These are phyloP conservation scores for Limanda limanda DNA, from an alignment of 2,113 vertebrate species.

Conservation along the genomic window DNA sequence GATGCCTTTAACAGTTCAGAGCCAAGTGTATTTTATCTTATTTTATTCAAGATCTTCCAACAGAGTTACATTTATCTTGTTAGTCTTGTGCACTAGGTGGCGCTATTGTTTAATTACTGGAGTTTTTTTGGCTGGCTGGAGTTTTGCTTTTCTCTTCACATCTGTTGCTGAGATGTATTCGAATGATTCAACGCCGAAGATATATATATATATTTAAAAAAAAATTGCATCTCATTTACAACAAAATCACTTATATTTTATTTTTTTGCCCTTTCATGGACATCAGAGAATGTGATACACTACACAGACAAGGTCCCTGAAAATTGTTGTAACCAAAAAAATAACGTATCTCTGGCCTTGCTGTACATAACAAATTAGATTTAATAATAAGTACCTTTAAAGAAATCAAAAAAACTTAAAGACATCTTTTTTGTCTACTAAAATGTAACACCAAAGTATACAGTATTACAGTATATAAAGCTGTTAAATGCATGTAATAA, in stretches of 20 bases:
- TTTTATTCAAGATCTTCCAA: background rate
- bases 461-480: no score
- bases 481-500: no score
- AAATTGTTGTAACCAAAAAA: background rate
- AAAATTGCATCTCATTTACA: background rate
- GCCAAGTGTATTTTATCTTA: background rate
- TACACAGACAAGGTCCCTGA: no score
- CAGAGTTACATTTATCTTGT: background rate
- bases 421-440: background rate
- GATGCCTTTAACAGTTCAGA: no score
- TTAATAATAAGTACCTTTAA: no score
- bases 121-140: background rate
- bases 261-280: background rate
- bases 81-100: conserved; percentile 1
- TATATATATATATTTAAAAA: background rate
- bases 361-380: no score
- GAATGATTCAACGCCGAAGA: no score
- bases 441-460: no score
- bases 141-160: background rate
- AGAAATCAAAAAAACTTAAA: no score
- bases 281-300: background rate
- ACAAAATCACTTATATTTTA: background rate
- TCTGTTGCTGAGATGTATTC: background rate
- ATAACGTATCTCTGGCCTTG: background rate
- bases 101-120: background rate